Conservation (phyloP, 35 echinoderm and acorn worm genomes). For the Ophiothrix spiculata region DNA sequence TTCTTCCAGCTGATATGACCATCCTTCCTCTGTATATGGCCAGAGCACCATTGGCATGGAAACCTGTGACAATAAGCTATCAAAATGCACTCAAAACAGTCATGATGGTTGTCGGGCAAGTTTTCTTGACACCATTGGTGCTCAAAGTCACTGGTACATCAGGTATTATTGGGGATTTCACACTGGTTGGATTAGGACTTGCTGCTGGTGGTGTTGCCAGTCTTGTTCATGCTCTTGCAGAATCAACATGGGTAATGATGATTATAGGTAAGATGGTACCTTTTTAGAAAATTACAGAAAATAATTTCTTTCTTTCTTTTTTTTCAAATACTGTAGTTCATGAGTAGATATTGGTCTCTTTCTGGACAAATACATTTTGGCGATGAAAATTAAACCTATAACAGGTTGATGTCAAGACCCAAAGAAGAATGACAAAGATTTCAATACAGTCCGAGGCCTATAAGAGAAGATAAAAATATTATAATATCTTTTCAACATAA, state of each 20-base stretch:
- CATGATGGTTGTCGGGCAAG: neutral
- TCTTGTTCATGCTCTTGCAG: neutral
- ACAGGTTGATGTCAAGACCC: too few relatives aligned
- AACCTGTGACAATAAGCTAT: slow-evolving; percentile 12
- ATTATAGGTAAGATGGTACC: neutral
- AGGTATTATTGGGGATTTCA: neutral
- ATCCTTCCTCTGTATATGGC: slow-evolving; percentile 48
- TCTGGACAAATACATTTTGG: too few relatives aligned
- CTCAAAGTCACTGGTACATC: neutral
- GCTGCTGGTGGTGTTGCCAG: neutral
- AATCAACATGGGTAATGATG: neutral
- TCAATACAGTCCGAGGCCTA: too few relatives aligned
- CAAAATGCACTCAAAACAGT: neutral
- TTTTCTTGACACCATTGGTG: neutral
- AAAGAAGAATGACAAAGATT: too few relatives aligned
- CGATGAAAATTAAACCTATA: too few relatives aligned
- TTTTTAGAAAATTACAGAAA: too few relatives aligned
- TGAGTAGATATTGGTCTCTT: too few relatives aligned
- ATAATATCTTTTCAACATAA: too few relatives aligned
- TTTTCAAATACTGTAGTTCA: too few relatives aligned
- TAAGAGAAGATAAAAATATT: too few relatives aligned
- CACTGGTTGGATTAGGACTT: neutral
- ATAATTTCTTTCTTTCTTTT: too few relatives aligned
- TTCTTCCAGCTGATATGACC: slow-evolving; percentile 50
- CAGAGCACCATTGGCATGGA: slow-evolving; percentile 43